phyloP scores from a whole-genome alignment of 2,797 vertebrate genomes.

The Cercopithecus neglectus region DNA sequence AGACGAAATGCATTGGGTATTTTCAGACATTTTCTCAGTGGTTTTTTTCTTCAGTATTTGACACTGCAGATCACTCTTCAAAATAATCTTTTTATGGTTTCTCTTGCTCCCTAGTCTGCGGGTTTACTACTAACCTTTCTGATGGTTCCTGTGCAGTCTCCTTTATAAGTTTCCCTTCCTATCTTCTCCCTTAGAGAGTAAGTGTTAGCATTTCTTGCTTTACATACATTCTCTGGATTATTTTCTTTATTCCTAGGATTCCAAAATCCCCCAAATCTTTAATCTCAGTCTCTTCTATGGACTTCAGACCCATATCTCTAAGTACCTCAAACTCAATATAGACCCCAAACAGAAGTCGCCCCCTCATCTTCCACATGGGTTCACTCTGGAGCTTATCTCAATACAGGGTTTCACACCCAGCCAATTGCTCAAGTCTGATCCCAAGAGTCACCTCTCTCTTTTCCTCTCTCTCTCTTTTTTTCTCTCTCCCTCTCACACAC shows the following conservation, averaged over 20 bases:
- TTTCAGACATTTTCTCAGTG: not conserved
- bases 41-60: not conserved
- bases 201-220: not conserved
- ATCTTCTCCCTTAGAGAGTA: not conserved
- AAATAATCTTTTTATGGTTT: not conserved
- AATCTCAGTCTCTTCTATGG: not conserved
- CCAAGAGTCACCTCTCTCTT: not conserved
- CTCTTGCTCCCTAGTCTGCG: not conserved
- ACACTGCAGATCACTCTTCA: not conserved
- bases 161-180: not conserved
- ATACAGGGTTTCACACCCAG: not conserved
- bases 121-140: not conserved
- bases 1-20: not conserved
- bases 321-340: not conserved
- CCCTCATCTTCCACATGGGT: not conserved
- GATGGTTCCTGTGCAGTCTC: not conserved
- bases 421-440: not conserved
- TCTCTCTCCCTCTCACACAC: too few relatives aligned
- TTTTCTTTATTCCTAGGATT: not conserved
- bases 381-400: not conserved
- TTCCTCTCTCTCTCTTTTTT: not conserved
- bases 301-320: not conserved
- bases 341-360: not conserved
- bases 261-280: not conserved
- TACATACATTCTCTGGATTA: not conserved